These are phyloP conservation scores for Spheniscus mendiculus DNA, from an alignment of 2,113 vertebrate genomes.

Conservation along the genomic window DNA sequence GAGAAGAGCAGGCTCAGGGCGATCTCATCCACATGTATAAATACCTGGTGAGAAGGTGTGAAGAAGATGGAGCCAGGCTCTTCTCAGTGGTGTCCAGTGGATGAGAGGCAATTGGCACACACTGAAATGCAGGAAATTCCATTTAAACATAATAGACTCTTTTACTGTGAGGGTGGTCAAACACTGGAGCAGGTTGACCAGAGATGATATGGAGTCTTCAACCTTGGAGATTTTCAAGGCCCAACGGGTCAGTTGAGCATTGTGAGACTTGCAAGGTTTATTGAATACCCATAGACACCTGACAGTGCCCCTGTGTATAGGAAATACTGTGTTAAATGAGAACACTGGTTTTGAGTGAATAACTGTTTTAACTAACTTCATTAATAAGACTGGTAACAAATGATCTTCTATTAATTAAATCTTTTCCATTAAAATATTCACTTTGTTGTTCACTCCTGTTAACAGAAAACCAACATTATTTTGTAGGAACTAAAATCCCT, in stretches of 20 bases:
- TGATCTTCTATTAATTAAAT: not conserved
- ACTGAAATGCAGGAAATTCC: not conserved
- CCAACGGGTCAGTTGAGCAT: not conserved
- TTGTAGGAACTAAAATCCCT: not conserved
- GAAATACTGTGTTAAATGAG: not conserved
- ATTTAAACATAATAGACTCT: accelerated
- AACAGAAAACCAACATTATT: not conserved
- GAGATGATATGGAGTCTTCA: not conserved
- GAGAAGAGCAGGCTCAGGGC: no score
- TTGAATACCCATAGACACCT: accelerated
- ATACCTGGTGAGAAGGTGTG: not conserved
- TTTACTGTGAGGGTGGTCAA: not conserved
- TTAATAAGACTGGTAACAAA: not conserved
- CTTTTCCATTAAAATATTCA: not conserved
- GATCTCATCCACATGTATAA: not conserved
- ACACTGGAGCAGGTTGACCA: not conserved
- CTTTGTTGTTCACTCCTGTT: not conserved
- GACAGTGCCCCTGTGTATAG: accelerated
- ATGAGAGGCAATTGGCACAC: not conserved
- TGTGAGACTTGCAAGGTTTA: not conserved
- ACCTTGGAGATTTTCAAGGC: not conserved
- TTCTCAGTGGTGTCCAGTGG: not conserved
- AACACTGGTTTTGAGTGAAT: not conserved
- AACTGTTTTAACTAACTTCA: not conserved
- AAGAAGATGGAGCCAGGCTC: not conserved